phyloP scores from a whole-genome alignment of 2,113 vertebrate genomes.

The Nycticryphes semicollaris region DNA sequence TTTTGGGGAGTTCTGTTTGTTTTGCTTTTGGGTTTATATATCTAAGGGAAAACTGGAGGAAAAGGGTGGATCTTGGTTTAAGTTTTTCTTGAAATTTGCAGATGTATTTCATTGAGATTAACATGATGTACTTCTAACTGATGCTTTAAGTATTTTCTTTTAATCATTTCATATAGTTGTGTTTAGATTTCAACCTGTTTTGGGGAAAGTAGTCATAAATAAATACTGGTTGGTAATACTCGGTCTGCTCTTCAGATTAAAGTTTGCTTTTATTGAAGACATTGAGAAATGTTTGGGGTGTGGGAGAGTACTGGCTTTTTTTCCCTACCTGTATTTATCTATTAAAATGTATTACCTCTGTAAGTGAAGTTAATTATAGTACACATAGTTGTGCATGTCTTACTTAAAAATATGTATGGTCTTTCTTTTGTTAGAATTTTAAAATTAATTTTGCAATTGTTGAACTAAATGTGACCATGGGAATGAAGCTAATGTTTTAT shows the following conservation, averaged over 20 bases:
- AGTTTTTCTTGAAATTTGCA: neutral
- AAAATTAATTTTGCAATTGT: neutral
- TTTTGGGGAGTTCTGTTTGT: neutral
- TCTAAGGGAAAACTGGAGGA: neutral
- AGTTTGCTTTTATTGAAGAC: neutral
- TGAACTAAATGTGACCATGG: neutral
- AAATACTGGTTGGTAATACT: neutral
- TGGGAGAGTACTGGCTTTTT: neutral
- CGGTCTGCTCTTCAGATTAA: neutral
- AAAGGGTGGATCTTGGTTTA: neutral
- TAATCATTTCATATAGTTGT: neutral
- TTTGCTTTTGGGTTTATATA: neutral
- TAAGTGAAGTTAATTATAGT: neutral
- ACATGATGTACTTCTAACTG: accelerated
- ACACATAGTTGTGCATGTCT: neutral
- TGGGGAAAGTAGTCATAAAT: neutral
- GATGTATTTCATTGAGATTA: neutral
- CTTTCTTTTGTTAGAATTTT: neutral
- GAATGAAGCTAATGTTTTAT: neutral
- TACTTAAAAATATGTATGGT: accelerated
- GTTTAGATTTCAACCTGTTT: neutral
- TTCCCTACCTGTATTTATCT: neutral
- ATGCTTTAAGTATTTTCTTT: neutral
- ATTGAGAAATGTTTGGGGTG: neutral
- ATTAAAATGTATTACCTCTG: neutral